Evolutionary conservation across 1,140 invertebrate species (phyloP), one percentile per base, ranked within the genome.

Genomic region (Kradibia gibbosae): DNA sequence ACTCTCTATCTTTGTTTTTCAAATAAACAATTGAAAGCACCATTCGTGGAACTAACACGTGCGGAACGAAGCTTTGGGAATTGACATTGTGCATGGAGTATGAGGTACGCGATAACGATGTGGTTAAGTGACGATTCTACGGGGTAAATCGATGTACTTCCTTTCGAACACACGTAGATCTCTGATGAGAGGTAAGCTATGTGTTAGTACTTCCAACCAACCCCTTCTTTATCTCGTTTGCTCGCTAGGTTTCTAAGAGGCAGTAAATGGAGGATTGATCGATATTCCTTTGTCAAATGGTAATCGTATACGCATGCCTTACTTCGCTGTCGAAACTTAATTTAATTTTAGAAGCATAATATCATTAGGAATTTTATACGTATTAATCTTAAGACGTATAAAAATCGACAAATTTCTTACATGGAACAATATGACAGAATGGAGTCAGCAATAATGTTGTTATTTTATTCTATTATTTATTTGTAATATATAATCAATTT

Each of bases 341-440:
- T 81, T 75, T 31, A n/a, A 81, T 81, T 81, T 62, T 55, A 42
- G n/a, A 53, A 53, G 28, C 79, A 45, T 75, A 75, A 81, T 81
- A 75, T 81, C 71, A 67, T 81, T 81, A 81, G n/a, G n/a, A n/a
- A n/a, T n/a, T 74, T 22, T 34, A 22, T 25, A 4, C 28, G 20
- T 10, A 39, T 75, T 67, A 75, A 75, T 75, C 71, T 75, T 55
- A 67, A 65, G 13, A 17, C 8, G 22, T 72, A 80, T 80, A 28
- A 39, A 60, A 42, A 67, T 39, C 60, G 57, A 81, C 45, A 60
- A 45, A 70, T 62, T 78, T 78, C 65, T 78, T 39, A n/a, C 4
- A 20, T 42, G 62, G 39, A 67, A 25, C 20, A 71, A 25, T 42
- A 42, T 10, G 17, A 45, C 20, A 36, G 55, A 20, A 60, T 10